These are phyloP conservation scores for Collichthys lucidus DNA, from an alignment of 2,113 vertebrate genomes.

Conservation along the genomic window DNA sequence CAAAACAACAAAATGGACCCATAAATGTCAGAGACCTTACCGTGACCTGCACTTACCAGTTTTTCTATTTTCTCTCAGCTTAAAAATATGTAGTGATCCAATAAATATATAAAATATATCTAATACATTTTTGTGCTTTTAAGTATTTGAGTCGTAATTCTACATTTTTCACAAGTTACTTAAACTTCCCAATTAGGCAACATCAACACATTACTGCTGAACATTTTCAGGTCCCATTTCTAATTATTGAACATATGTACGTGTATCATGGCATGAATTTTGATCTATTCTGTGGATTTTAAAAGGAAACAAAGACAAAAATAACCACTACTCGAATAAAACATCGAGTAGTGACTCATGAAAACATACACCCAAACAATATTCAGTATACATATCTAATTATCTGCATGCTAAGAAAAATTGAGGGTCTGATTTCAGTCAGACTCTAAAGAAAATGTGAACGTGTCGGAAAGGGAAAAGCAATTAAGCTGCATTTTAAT, in stretches of 20 bases:
- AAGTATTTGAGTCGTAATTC: too few species aligned
- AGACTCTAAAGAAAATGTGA: constrained; percentile 14
- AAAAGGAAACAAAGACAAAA: not conserved
- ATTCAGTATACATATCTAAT: not conserved
- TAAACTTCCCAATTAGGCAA: constrained; percentile 28
- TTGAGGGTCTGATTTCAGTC: not conserved
- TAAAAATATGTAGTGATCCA: not conserved
- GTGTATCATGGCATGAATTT: not conserved
- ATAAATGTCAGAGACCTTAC: not conserved
- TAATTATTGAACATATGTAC: not conserved
- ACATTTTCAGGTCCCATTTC: not conserved
- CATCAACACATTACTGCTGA: not conserved
- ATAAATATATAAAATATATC: not conserved
- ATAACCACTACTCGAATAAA: not conserved
- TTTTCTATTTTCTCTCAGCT: not conserved
- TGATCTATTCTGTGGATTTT: not conserved
- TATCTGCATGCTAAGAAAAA: not conserved
- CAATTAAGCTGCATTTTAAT: not conserved
- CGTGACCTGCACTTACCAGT: not conserved
- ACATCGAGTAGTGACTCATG: not conserved
- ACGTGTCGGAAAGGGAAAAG: not conserved
- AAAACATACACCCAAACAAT: not conserved
- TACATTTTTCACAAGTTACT: constrained; percentile 6
- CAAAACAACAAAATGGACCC: not conserved
- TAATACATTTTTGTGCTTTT: not conserved